Evolutionary conservation across 2,113 vertebrate species (phyloP).

Genomic region (Zosterops hypoxanthus): DNA sequence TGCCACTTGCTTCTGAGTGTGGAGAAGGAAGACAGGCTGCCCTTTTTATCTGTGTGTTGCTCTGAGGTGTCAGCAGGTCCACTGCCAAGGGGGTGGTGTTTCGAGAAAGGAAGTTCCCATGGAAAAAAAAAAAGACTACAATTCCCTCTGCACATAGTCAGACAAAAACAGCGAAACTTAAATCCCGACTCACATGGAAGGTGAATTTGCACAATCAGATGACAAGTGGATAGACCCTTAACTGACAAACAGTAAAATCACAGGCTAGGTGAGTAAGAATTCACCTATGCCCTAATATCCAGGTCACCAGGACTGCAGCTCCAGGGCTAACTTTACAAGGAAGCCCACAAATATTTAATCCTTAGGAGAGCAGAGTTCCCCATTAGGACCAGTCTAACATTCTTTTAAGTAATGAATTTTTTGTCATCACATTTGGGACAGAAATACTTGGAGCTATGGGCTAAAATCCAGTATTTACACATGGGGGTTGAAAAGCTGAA

Average conservation of each 20-base stretch:
- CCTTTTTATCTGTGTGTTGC: slow-evolving; percentile 52
- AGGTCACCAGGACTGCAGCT: neutral
- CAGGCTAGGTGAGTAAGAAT: neutral
- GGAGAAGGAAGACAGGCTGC: slow-evolving; percentile 11
- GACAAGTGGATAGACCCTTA: slow-evolving; percentile 38
- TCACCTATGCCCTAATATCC: neutral
- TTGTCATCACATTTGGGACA: neutral
- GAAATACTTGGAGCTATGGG: neutral
- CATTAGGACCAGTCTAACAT: neutral
- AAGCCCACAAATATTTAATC: neutral
- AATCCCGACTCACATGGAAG: neutral
- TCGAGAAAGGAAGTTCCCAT: slow-evolving; percentile 28
- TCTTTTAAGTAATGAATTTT: neutral
- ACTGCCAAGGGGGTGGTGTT: slow-evolving; percentile 65
- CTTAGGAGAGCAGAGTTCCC: neutral
- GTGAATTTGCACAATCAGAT: slow-evolving; percentile 39
- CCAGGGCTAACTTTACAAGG: neutral
- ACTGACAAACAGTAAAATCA: slow-evolving; percentile 35
- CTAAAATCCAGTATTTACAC: neutral
- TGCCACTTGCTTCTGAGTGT: neutral
- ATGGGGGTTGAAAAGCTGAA: neutral
- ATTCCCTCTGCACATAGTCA: slow-evolving; percentile 52
- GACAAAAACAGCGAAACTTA: slow-evolving; percentile 37
- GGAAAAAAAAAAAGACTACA: neutral
- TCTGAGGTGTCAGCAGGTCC: slow-evolving; percentile 51